Conservation (phyloP, 2,888 invertebrate species). For the Pheosia gnoma region DNA sequence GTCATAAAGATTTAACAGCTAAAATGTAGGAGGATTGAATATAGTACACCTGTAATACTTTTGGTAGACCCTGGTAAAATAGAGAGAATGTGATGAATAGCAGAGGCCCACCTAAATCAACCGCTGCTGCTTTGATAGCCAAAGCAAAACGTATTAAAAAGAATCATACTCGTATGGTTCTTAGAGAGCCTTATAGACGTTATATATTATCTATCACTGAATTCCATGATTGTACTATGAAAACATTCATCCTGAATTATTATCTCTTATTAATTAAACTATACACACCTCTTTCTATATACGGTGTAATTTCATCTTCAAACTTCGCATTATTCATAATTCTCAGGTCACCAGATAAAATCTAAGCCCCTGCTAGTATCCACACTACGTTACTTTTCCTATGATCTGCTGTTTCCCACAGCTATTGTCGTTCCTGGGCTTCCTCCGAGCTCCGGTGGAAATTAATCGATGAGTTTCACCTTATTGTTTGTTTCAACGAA, state of each 20-base stretch:
- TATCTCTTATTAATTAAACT: no score
- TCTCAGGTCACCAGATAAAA: not conserved
- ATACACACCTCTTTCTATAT: no score
- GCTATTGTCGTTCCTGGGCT: slow-evolving; percentile 56
- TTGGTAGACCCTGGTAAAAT: no score
- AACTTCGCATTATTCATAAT: not conserved
- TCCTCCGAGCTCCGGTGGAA: slow-evolving; percentile 48
- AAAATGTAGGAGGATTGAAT: not conserved
- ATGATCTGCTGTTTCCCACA: slow-evolving; percentile 46
- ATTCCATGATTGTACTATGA: no score
- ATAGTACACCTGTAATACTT: not conserved
- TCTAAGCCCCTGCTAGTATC: not conserved
- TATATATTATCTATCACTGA: not conserved
- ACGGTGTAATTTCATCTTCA: no score
- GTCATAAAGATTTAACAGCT: not conserved
- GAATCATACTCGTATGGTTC: no score
- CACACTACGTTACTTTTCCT: slow-evolving; percentile 1
- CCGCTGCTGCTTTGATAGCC: no score
- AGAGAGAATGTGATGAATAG: no score
- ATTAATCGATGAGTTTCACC: slow-evolving; percentile 71
- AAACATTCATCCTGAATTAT: no score
- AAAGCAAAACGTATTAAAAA: no score
- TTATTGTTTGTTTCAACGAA: slow-evolving; percentile 60
- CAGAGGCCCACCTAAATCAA: no score
- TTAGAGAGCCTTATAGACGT: no score